A percentile compares a stretch with the other conserved stretches of the same genome.
These are phyloP conservation scores for Mesochorus sp. DNA, from an alignment of 2,888 invertebrate species.

Conservation along the genomic window DNA sequence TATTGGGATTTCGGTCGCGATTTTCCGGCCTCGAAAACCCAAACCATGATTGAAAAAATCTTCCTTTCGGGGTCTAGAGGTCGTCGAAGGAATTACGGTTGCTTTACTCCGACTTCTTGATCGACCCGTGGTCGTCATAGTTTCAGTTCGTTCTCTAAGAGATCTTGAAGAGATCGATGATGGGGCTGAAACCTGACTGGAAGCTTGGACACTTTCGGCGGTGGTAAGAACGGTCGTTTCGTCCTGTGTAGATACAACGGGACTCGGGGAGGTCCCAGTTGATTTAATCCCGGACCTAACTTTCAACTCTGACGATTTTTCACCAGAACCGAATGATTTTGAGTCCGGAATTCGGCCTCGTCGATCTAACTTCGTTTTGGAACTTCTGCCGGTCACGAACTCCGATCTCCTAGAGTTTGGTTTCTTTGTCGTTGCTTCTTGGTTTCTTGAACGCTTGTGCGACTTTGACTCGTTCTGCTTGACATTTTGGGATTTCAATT, in stretches of 20 bases:
- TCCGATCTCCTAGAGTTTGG: too few species aligned
- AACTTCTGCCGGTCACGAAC: too few species aligned
- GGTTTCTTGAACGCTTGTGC: conserved; percentile 35
- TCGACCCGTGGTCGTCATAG: conserved; percentile 3
- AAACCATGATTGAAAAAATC: conserved; percentile 77
- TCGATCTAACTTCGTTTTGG: conserved; percentile 27
- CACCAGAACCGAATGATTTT: conserved; percentile 46
- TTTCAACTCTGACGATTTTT: conserved; percentile 57
- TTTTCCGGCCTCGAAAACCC: conserved; percentile 76
- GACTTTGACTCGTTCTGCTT: conserved; percentile 10
- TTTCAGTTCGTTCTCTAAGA: conserved; percentile 45
- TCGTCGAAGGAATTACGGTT: neutral
- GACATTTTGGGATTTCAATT: neutral
- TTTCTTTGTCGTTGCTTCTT: conserved; percentile 3
- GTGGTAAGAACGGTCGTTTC: neutral
- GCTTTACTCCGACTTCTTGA: conserved; percentile 52
- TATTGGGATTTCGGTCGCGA: conserved; percentile 35
- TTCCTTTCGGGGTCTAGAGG: conserved; percentile 68
- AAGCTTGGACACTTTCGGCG: conserved; percentile 18
- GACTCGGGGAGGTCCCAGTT: conserved; percentile 23
- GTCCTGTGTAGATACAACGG: conserved; percentile 16
- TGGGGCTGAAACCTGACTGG: conserved; percentile 45
- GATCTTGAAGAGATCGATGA: conserved; percentile 48
- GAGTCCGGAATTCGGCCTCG: conserved; percentile 59
- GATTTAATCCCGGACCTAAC: conserved; percentile 57